A percentile compares a stretch with the other conserved stretches of the same genome.
Evolutionary conservation across 2,888 invertebrate genomes (phyloP).

Genomic region (Cartodere bifasciata): DNA sequence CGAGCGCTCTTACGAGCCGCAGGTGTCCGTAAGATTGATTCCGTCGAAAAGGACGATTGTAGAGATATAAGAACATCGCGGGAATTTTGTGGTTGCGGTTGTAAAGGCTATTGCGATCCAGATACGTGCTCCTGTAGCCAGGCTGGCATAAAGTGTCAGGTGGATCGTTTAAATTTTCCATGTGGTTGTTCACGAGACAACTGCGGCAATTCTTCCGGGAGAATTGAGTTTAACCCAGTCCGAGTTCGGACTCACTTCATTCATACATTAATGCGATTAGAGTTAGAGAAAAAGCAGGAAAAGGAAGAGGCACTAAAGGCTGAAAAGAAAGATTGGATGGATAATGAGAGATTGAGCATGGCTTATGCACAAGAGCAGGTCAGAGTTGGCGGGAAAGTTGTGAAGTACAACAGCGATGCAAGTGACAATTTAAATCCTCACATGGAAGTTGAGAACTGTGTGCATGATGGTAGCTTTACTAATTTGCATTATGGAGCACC

Average conservation of each 20-base stretch:
- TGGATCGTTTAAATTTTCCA: conserved; percentile 90
- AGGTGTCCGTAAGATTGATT: conserved; percentile 88
- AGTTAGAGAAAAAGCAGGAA: conserved; percentile 71
- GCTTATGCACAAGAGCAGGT: conserved; percentile 19
- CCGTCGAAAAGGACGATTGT: conserved; percentile 87
- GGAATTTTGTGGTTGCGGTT: conserved; percentile 88
- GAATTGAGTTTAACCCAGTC: conserved; percentile 93
- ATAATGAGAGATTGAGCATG: conserved; percentile 33
- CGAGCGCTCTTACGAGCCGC: conserved; percentile 79
- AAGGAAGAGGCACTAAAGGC: conserved; percentile 37
- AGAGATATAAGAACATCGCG: conserved; percentile 81
- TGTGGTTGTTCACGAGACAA: conserved; percentile 93
- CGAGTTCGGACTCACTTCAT: conserved; percentile 94
- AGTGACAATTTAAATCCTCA: conserved; percentile 40
- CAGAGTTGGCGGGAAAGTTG: conserved; percentile 27
- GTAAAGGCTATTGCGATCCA: conserved; percentile 88
- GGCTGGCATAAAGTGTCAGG: conserved; percentile 95
- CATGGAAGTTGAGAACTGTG: conserved; percentile 50
- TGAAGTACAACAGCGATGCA: too few species aligned
- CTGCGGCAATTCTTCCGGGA: conserved; percentile 82
- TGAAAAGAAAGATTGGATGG: conserved; percentile 39
- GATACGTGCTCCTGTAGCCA: conserved; percentile 90
- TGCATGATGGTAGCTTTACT: conserved; percentile 52
- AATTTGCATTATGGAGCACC: conserved; percentile 53
- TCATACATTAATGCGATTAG: conserved; percentile 88